Evolutionary conservation across 2,888 invertebrate genomes (phyloP), one percentile per base, ranked within the genome.

Genomic region (Drosophila ezoana): DNA sequence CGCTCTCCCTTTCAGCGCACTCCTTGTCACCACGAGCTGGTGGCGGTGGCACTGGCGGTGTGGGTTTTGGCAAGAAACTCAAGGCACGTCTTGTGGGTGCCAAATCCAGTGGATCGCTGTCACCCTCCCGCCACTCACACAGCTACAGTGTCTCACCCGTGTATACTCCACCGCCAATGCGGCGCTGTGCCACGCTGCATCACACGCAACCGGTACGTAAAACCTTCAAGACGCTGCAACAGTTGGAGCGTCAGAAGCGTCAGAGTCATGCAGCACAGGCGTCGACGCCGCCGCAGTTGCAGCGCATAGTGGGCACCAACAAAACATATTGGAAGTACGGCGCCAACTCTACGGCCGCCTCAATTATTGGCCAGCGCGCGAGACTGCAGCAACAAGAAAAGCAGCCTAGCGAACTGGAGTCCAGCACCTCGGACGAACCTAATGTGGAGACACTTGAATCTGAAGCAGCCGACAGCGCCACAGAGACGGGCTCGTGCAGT

Each of bases 401-500:
- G 11, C 62, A 59, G 35, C 18, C 38, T 1, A 20, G 44, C 18
- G 90, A 90, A 14, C 35, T 78, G 33, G 90, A 91, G 20, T 82
- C 89, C 1, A 87, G 73, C 38, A 76, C 64, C 4, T 86, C 88
- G 3, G 90, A 89, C 58, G 90, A 89, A 8, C 58, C 80, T 4
- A 85, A 82, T 37, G 45, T 38, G n/a, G 83, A 87, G 3, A 18
- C 57, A 3, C 47, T 60, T n/a, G 83, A 83, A 4, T 64, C 71
- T 4, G 87, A 81, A 62, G 90, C 86, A 5, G 6, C 62, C 18
- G 91, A 91, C 64, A 87, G 85, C 18, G 90, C 85, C 44, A 90
- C 91, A 0, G 91, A 92, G 60, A 89, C 89, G 41, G 92, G 92
- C 23, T 92, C 92, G 16, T 92, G 92, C 53, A 90, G 90, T 40